Percentiles rank a stretch among this genome's conserved stretches.
phyloP scores from a whole-genome alignment of 1,140 invertebrate species.

The Drosophila bipectinata region DNA sequence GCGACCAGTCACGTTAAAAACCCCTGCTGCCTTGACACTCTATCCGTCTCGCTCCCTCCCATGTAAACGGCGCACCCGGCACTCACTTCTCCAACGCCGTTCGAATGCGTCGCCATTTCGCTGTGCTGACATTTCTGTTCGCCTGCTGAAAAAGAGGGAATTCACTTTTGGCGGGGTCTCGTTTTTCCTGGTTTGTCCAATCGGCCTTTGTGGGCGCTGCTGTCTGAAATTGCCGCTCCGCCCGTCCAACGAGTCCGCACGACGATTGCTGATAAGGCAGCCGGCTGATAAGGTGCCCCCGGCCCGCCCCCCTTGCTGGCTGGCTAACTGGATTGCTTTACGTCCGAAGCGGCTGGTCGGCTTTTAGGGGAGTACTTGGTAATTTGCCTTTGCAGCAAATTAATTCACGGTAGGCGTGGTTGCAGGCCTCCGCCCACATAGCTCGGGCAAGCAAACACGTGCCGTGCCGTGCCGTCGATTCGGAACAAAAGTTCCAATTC shows the following conservation, averaged over 20 bases:
- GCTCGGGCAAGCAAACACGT: slow-evolving; percentile 26
- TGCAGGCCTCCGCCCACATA: slow-evolving; percentile 77
- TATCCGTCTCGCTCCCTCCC: slow-evolving; percentile 52
- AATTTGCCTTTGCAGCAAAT: slow-evolving; percentile 70
- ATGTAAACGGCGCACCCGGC: slow-evolving; percentile 27
- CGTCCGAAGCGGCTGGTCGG: slow-evolving; percentile 18
- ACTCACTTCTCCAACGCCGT: slow-evolving; percentile 51
- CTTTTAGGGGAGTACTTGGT: slow-evolving; percentile 62
- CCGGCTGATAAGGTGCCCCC: slow-evolving; percentile 61
- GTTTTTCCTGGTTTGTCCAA: slow-evolving; percentile 83
- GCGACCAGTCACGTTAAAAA: slow-evolving; percentile 75
- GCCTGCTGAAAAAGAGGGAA: slow-evolving; percentile 84
- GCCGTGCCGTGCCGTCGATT: slow-evolving; percentile 36
- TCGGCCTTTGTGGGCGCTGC: slow-evolving; percentile 80
- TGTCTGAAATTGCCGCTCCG: slow-evolving; percentile 78
- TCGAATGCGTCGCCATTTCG: slow-evolving; percentile 44
- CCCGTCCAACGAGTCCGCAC: slow-evolving; percentile 58
- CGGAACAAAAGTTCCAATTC: slow-evolving; percentile 46
- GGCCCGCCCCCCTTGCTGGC: slow-evolving; percentile 13
- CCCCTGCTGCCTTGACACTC: slow-evolving; percentile 63
- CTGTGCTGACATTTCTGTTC: slow-evolving; percentile 54
- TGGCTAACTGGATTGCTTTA: slow-evolving; percentile 51
- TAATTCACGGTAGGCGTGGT: slow-evolving; percentile 79
- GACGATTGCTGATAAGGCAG: slow-evolving; percentile 64
- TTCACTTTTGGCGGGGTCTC: slow-evolving; percentile 84